Evolutionary conservation across 2,113 vertebrate genomes (phyloP).

Genomic region (Aepyceros melampus): DNA sequence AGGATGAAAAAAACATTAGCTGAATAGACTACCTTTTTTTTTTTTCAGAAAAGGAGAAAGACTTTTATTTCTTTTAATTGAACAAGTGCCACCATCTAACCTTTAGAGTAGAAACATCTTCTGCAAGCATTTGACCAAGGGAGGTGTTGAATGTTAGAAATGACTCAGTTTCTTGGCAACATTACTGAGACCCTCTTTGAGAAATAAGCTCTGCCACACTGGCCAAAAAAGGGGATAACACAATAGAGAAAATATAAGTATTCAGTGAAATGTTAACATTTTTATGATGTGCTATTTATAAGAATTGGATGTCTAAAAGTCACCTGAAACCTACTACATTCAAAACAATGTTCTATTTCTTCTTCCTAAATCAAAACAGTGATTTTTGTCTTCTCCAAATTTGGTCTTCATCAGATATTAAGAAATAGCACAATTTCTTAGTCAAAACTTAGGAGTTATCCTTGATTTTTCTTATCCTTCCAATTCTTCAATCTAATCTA

Average conservation of each 20-base stretch:
- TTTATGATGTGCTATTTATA: background rate
- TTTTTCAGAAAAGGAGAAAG: background rate
- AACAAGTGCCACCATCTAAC: background rate
- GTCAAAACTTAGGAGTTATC: background rate
- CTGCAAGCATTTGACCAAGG: background rate
- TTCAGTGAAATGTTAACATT: background rate
- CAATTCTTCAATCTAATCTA: background rate
- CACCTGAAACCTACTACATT: background rate
- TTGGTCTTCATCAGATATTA: background rate
- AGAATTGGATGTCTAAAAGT: background rate
- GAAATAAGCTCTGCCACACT: background rate
- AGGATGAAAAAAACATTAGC: background rate
- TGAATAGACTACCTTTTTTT: background rate
- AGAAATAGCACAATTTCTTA: background rate
- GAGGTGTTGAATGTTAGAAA: background rate
- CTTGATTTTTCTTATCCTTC: background rate
- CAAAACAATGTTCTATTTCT: background rate
- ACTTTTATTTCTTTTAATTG: slow-evolving; percentile 26
- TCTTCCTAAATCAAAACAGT: background rate
- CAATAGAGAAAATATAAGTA: background rate
- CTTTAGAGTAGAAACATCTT: background rate
- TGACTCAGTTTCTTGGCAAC: slow-evolving; percentile 50
- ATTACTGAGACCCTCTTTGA: background rate
- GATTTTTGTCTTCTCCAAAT: background rate
- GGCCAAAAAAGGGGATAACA: background rate